Conservation (phyloP, 2,113 vertebrate species). For the Ariopsis seemanni region DNA sequence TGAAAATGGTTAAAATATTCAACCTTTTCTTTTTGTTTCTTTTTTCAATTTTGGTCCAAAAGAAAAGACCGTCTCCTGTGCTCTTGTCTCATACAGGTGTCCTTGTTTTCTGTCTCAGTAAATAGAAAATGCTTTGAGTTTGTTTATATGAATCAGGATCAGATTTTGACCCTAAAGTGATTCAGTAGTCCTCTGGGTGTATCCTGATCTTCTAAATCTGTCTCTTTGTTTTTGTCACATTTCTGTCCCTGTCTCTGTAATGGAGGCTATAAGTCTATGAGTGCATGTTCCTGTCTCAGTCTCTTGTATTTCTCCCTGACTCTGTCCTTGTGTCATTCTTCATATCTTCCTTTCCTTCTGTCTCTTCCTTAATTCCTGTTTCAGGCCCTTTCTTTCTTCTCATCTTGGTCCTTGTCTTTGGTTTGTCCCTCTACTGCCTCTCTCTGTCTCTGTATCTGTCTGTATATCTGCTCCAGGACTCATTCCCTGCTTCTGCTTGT, state of each 20-base stretch:
- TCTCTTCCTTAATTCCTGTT: not conserved
- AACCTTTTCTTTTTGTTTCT: not conserved
- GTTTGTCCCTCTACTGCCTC: not conserved
- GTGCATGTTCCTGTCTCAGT: conserved; percentile 14
- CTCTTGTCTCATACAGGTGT: not conserved
- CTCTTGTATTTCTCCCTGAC: not conserved
- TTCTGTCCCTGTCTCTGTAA: not conserved
- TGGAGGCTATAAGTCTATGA: not conserved
- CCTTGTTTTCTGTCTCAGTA: no score
- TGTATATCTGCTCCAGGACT: not conserved
- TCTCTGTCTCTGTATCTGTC: not conserved
- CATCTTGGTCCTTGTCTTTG: not conserved
- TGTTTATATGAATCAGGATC: no score
- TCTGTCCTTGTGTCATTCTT: not conserved
- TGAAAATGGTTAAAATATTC: not conserved
- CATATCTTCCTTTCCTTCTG: not conserved
- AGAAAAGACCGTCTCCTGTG: not conserved
- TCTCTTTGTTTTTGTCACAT: not conserved
- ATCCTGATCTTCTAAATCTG: not conserved
- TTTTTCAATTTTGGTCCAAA: not conserved
- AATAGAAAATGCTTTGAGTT: no score
- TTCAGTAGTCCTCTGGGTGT: not conserved
- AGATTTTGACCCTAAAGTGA: no score
- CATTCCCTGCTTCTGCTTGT: not conserved
- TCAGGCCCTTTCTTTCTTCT: not conserved